These are phyloP conservation scores for Leucoraja ocellata DNA, from an alignment of 2,797 vertebrate species.

Conservation along the genomic window DNA sequence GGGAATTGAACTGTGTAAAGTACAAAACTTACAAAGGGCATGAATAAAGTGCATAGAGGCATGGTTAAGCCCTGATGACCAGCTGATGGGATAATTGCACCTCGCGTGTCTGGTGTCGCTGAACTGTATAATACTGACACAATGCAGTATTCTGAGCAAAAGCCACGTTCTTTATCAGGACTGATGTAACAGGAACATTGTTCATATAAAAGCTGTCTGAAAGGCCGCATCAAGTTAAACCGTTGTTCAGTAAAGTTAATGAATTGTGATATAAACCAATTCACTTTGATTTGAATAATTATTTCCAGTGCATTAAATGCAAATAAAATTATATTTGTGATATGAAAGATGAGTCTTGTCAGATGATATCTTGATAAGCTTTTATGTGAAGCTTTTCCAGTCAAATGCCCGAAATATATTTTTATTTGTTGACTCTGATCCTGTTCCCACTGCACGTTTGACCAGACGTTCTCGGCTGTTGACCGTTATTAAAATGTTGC, in stretches of 20 bases:
- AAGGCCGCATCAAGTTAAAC: slow-evolving; percentile 25
- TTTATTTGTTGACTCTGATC: not conserved
- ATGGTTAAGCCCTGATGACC: no score
- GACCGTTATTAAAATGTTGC: not conserved
- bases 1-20: not conserved
- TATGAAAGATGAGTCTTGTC: not conserved
- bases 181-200: not conserved
- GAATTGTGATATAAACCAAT: slow-evolving; percentile 30
- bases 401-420: not conserved
- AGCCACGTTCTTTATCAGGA: not conserved
- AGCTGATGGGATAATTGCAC: not conserved
- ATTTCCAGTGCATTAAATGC: slow-evolving; percentile 5
- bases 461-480: not conserved
- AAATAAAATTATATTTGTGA: not conserved
- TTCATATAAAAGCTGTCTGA: slow-evolving; percentile 18
- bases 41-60: not conserved
- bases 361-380: not conserved
- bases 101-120: not conserved
- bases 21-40: not conserved
- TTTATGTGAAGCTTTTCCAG: not conserved
- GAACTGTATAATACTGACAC: not conserved
- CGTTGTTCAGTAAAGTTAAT: slow-evolving; percentile 32
- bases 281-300: not conserved
- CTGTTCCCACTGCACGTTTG: not conserved
- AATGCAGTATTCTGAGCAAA: not conserved